Conservation (phyloP, 2,888 invertebrate species). For the Pseudococcus jackbeardsleyi region DNA sequence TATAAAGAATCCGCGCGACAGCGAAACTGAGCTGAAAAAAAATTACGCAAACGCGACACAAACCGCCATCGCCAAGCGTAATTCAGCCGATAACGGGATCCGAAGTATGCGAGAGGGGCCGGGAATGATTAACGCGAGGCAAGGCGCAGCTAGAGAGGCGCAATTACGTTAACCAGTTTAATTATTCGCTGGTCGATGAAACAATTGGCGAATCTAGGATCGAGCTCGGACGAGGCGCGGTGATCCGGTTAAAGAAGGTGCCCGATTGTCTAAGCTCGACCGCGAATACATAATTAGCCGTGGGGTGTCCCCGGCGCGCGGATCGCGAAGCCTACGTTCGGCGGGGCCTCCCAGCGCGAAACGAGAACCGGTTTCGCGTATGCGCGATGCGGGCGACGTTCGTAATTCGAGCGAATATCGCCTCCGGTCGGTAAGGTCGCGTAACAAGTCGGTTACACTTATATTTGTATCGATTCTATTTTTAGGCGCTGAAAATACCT, state of each 20-base stretch:
- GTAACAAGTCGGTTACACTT: constrained; percentile 49
- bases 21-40: neutral
- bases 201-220: constrained; percentile 4
- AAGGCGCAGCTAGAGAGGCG: neutral
- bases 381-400: neutral
- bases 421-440: constrained; percentile 18
- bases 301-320: constrained; percentile 28
- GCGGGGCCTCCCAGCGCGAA: constrained; percentile 21
- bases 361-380: constrained; percentile 10
- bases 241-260: neutral
- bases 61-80: neutral
- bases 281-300: constrained; percentile 47
- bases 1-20: constrained; percentile 34
- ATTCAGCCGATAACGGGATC: neutral
- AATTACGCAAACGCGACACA: constrained; percentile 34
- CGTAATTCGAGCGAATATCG: constrained; percentile 34
- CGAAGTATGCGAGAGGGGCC: neutral
- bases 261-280: constrained; percentile 46
- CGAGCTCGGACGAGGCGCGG: neutral
- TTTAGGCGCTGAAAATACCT: constrained; percentile 46
- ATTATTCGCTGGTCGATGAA: constrained; percentile 19
- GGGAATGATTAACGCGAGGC: neutral
- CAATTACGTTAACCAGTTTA: constrained; percentile 39
- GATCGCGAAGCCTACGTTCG: neutral
- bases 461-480: constrained; percentile 32